Evolutionary conservation across 2,888 invertebrate genomes (phyloP), one percentile per base, ranked within the genome.

Genomic region (Seira musarum): DNA sequence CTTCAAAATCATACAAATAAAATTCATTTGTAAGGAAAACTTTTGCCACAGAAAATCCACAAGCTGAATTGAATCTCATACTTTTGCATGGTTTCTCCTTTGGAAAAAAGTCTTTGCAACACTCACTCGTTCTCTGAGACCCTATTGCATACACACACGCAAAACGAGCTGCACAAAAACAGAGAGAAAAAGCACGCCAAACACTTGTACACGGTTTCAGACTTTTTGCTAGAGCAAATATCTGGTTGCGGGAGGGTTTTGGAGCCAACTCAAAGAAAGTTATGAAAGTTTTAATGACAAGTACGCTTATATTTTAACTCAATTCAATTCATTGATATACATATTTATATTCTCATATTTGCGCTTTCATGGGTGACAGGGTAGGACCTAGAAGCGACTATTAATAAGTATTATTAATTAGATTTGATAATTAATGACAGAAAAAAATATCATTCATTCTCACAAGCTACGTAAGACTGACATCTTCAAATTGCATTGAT

Each of bases 111-210:
- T 61, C 63, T 69, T 69, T 61, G 69, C 70, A 65, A 49, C 77
- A 65, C 77, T 35, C 67, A 49, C 24, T n/a, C 57, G 60, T 53
- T 53, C 15, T 17, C 53, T 22, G 53, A 69, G 35, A 70, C 40
- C 21, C 70, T 17, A 21, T 66, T 40, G 22, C 21, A 40, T n/a
- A 73, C 40, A 64, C 35, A 63, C 46, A 61, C 49, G 40, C 17
- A 35, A 68, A 76, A 49, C 61, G 60, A 68, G 57, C 64, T 53
- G 30, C 76, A 76, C 69, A 63, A n/a, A 70, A 67, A 24, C 8
- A 61, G 61, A 19, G 61, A 46, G 66, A 60, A 22, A 19, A 21
- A 60, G 60, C 22, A 60, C 60, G 21, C 21, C 15, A 60, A 60
- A 60, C 60, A 60, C 60, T 60, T 60, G 21, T 21, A 60, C 60